These are phyloP conservation scores for Glareola pratincola DNA, from an alignment of 2,113 vertebrate species.

Conservation along the genomic window DNA sequence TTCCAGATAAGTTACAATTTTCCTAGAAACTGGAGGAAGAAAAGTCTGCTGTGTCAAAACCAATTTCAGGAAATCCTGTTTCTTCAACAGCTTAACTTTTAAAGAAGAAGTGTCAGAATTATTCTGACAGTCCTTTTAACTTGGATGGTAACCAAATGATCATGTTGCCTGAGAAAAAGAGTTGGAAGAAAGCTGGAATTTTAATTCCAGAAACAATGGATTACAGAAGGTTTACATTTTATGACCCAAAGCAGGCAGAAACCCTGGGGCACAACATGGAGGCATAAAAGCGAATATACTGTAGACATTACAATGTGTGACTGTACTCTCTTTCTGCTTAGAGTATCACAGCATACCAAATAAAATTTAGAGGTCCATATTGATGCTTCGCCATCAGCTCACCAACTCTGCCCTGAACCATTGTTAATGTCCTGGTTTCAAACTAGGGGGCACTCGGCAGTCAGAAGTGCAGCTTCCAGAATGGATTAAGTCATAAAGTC, in stretches of 20 bases:
- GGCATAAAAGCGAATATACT: not conserved
- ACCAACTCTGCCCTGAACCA: not conserved
- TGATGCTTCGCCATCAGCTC: not conserved
- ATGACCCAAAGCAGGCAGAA: not conserved
- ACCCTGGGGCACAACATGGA: not conserved
- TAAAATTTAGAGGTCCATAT: not conserved
- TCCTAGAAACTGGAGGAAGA: not conserved
- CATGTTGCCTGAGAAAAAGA: not conserved
- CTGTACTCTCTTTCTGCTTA: not conserved
- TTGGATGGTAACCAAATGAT: not conserved
- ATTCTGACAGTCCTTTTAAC: not conserved
- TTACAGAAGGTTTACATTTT: not conserved
- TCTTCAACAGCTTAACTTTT: conserved; percentile 10
- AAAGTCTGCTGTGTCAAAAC: not conserved
- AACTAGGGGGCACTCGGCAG: conserved; percentile 29
- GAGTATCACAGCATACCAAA: not conserved
- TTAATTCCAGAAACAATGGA: not conserved
- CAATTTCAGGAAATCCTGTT: not conserved
- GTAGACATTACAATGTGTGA: not conserved
- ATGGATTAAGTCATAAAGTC: not conserved
- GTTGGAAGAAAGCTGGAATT: not conserved
- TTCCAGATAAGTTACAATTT: not conserved
- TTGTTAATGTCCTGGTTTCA: not conserved
- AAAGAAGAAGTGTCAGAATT: not conserved
- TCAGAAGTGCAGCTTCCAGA: not conserved